Evolutionary conservation across 2,888 invertebrate species (phyloP).

Genomic region (Portevinia maculata): DNA sequence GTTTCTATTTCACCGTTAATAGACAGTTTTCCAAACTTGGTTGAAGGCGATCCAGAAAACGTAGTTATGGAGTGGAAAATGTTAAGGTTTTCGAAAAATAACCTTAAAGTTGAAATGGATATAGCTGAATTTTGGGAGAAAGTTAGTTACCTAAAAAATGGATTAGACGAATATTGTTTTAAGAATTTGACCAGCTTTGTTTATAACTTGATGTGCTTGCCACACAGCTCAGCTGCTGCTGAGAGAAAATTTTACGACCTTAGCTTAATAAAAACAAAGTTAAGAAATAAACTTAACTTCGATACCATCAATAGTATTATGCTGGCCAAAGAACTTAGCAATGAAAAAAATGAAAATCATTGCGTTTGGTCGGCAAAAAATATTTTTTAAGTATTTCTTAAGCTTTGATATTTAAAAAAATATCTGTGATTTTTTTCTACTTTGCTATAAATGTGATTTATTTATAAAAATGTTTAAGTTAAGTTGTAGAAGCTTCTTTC

Average conservation of each 20-base stretch:
- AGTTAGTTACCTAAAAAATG: neutral
- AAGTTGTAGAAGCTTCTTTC: too few relatives aligned
- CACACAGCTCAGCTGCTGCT: too few relatives aligned
- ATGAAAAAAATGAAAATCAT: neutral
- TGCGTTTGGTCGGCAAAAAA: neutral
- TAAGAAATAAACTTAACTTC: too few relatives aligned
- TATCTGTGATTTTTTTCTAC: too few relatives aligned
- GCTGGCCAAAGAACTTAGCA: too few relatives aligned
- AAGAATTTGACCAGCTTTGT: neutral
- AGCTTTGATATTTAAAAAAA: too few relatives aligned
- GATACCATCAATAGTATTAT: too few relatives aligned
- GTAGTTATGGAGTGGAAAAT: slow-evolving; percentile 2
- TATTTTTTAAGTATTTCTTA: neutral
- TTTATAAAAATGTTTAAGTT: too few relatives aligned
- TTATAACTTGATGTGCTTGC: too few relatives aligned
- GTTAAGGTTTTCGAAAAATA: slow-evolving; percentile 6
- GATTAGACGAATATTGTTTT: slow-evolving; percentile 11
- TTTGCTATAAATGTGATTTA: too few relatives aligned
- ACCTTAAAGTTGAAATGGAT: neutral
- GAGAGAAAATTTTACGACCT: too few relatives aligned
- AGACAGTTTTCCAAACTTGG: neutral
- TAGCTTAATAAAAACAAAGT: too few relatives aligned
- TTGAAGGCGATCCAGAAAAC: slow-evolving; percentile 5
- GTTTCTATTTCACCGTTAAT: neutral
- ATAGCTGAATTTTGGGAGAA: slow-evolving; percentile 1